Evolutionary conservation across 2,797 vertebrate genomes (phyloP).

Genomic region (Sebastes jordani): DNA sequence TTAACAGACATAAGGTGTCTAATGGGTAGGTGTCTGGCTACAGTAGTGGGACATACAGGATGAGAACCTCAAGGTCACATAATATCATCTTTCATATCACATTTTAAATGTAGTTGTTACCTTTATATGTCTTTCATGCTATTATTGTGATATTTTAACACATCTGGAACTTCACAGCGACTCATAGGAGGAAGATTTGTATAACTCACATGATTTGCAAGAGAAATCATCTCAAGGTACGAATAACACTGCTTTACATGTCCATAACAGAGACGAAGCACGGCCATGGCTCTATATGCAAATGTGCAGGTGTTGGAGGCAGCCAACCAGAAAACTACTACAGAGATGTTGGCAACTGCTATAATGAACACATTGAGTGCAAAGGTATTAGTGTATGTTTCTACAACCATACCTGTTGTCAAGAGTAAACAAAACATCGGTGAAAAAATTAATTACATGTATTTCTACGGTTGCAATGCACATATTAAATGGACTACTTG

Average conservation of each 20-base stretch:
- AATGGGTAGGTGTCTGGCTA: background rate
- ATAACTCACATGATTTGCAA: constrained; percentile 11
- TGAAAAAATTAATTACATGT: background rate
- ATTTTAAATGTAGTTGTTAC: background rate
- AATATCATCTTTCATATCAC: background rate
- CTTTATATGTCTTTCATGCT: background rate
- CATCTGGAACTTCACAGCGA: background rate
- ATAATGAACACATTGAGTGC: background rate
- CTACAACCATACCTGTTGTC: background rate
- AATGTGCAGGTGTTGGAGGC: background rate
- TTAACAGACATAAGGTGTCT: too few relatives aligned
- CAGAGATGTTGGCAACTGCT: background rate
- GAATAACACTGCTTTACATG: constrained; percentile 2
- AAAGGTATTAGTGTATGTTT: background rate
- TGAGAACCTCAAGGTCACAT: background rate
- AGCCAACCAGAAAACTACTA: background rate
- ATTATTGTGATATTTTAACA: background rate
- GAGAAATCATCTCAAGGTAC: background rate
- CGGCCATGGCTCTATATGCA: background rate
- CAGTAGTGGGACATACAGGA: background rate
- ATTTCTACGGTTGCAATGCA: background rate
- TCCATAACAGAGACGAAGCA: background rate
- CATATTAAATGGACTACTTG: background rate
- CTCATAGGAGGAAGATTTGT: background rate
- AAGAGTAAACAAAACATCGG: background rate